A percentile compares a stretch with the other conserved stretches of the same genome.
Conservation (phyloP, 1,140 invertebrate species). For the Meloidogyne hapla region DNA sequence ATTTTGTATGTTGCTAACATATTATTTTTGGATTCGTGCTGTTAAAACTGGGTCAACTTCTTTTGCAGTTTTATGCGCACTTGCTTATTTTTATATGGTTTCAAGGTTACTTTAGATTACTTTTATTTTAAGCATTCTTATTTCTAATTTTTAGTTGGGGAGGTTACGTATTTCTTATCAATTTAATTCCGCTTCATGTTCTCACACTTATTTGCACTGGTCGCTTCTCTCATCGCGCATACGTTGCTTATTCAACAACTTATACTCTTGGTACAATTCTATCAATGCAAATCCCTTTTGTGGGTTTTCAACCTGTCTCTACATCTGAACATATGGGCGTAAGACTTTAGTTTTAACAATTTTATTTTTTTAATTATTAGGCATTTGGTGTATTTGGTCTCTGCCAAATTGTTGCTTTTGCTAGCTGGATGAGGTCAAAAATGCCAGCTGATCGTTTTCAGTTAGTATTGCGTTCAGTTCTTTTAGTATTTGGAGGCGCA, state of each 20-base stretch:
- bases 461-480: constrained; percentile 69
- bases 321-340: constrained; percentile 99
- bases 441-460: constrained; percentile 87
- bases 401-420: constrained; percentile 80
- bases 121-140: not conserved
- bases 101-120: constrained; percentile 25
- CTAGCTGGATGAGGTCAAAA: constrained; percentile 84
- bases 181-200: constrained; percentile 95
- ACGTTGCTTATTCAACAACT: constrained; percentile 89
- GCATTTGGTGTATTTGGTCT: constrained; percentile 86
- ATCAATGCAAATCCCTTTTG: constrained; percentile 99
- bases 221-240: constrained; percentile 83
- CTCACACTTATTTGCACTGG: constrained; percentile 81
- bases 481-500: constrained; percentile 43
- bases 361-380: constrained; percentile 31
- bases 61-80: constrained; percentile 86
- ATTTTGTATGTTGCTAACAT: constrained; percentile 59
- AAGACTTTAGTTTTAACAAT: constrained; percentile 15
- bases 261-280: constrained; percentile 89
- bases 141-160: constrained; percentile 83
- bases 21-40: constrained; percentile 77
- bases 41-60: constrained; percentile 95
- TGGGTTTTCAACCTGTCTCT: constrained; percentile 93
- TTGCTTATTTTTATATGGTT: constrained; percentile 99
- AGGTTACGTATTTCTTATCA: constrained; percentile 99